Evolutionary conservation across 2,797 vertebrate genomes (phyloP).

Genomic region (Gymnothorax reevesii): DNA sequence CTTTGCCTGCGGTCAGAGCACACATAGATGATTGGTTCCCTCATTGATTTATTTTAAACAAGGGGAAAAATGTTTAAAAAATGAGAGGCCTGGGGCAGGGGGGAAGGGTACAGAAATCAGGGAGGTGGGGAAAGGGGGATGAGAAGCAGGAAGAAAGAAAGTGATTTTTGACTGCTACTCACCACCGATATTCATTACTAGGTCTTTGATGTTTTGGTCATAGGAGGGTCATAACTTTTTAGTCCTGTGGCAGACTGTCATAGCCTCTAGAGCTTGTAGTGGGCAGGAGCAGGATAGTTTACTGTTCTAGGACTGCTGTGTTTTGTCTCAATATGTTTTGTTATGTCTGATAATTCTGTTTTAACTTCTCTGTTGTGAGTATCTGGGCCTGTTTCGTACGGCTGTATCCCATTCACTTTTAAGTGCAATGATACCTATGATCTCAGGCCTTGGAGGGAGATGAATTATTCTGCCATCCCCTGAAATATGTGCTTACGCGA

Average conservation of each 20-base stretch:
- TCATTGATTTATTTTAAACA: slow-evolving; percentile 78
- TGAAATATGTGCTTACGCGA: slow-evolving; percentile 12
- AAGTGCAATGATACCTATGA: no score
- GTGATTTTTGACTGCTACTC: slow-evolving; percentile 34
- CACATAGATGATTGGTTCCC: slow-evolving; percentile 69
- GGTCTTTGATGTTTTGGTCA: no score
- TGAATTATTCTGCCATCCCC: not conserved
- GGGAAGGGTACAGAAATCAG: slow-evolving; percentile 9
- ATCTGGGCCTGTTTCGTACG: no score
- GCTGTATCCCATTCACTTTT: slow-evolving; percentile 39
- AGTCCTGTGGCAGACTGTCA: no score
- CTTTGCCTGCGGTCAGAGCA: slow-evolving; percentile 53
- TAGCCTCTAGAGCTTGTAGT: no score
- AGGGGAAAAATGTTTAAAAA: slow-evolving; percentile 69
- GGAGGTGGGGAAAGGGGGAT: slow-evolving; percentile 31
- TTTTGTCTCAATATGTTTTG: no score
- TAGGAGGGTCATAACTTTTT: no score
- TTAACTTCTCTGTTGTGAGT: no score
- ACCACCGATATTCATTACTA: no score
- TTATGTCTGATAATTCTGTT: no score
- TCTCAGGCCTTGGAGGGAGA: not conserved
- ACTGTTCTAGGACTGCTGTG: no score
- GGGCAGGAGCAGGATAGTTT: no score
- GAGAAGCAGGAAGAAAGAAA: slow-evolving; percentile 42
- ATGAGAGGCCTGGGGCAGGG: slow-evolving; percentile 62